Conservation (phyloP, 2,113 vertebrate species). For the Halcyon senegalensis region DNA sequence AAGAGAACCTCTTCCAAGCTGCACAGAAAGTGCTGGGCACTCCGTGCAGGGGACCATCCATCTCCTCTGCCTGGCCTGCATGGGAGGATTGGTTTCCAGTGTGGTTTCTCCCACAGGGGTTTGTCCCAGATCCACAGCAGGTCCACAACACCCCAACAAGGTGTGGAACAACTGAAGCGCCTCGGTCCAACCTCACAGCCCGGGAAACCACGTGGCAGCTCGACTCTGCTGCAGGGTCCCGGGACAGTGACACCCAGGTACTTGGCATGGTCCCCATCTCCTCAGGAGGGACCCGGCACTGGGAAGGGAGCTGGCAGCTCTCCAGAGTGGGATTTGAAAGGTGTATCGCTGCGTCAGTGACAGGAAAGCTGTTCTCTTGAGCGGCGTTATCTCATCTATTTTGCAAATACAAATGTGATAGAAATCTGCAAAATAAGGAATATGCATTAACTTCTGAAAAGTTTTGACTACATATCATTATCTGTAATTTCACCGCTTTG, state of each 20-base stretch:
- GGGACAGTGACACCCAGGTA: fast-evolving
- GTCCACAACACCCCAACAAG: fast-evolving
- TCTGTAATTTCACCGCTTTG: constrained; percentile 62
- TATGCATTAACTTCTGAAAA: constrained; percentile 67
- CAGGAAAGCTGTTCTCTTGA: constrained; percentile 49
- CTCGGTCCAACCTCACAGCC: neutral
- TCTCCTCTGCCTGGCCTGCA: fast-evolving
- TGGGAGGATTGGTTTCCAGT: fast-evolving
- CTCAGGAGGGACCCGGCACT: fast-evolving
- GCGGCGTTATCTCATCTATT: constrained; percentile 53
- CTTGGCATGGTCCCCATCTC: neutral
- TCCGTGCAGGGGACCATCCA: fast-evolving
- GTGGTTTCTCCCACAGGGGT: fast-evolving
- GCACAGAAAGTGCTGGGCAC: neutral
- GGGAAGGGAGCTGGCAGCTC: neutral
- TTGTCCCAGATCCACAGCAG: neutral
- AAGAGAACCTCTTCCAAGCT: neutral
- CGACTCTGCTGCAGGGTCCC: neutral
- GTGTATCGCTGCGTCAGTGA: neutral
- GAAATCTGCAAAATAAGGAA: constrained; percentile 70
- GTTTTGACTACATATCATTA: constrained; percentile 70
- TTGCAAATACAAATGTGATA: constrained; percentile 69
- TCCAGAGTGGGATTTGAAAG: neutral
- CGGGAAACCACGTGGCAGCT: fast-evolving
- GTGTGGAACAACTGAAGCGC: no score